Percentiles rank a stretch among this genome's conserved stretches.
Evolutionary conservation across 2,113 vertebrate species (phyloP).

Genomic region (Gambusia holbrooki): DNA sequence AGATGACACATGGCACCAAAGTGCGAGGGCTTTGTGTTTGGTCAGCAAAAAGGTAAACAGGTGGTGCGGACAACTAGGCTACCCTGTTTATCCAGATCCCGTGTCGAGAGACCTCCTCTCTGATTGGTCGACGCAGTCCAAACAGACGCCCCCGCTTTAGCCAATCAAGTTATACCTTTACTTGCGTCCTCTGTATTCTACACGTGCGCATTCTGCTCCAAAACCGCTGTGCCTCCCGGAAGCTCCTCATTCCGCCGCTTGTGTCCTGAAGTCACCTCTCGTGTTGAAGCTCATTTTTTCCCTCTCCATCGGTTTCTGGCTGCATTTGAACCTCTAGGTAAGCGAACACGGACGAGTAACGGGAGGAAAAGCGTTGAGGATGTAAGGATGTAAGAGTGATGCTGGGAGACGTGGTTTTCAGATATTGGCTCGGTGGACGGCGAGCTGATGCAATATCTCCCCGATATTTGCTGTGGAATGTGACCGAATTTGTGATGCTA

Average conservation of each 20-base stretch:
- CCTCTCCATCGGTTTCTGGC: neutral
- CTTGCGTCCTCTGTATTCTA: neutral
- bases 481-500: neutral
- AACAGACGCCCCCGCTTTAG: constrained; percentile 65
- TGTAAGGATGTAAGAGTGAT: no score
- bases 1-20: constrained; percentile 3
- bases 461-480: neutral
- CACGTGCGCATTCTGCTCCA: constrained; percentile 30
- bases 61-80: neutral
- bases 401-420: no score
- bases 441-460: constrained; percentile 60
- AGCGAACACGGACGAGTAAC: neutral
- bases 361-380: neutral
- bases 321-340: constrained; percentile 43
- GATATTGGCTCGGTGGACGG: neutral
- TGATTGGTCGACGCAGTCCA: constrained; percentile 31
- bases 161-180: constrained; percentile 57
- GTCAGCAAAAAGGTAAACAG: constrained; percentile 48
- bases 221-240: neutral
- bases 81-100: constrained; percentile 1
- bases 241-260: neutral
- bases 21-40: neutral
- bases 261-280: no score
- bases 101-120: constrained; percentile 5
- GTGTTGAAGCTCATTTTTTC: accelerated